These are phyloP conservation scores for Diplosoma virens DNA, from an alignment of 23 tunicate species.

Conservation along the genomic window DNA sequence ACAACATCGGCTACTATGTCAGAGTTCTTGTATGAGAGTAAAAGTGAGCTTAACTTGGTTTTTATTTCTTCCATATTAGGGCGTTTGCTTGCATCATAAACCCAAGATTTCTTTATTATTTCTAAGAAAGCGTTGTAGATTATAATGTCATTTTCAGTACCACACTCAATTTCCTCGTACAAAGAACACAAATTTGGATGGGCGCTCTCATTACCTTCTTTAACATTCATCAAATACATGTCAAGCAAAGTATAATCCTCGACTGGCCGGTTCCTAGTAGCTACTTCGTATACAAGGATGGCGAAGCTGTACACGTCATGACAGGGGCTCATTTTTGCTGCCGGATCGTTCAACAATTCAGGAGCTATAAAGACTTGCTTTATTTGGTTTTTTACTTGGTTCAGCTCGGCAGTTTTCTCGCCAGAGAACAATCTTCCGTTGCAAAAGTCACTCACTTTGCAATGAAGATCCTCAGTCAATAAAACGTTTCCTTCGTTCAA, in stretches of 20 bases:
- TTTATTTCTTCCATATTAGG: constrained; percentile 22
- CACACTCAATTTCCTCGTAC: neutral
- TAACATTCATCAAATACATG: neutral
- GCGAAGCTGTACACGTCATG: constrained; percentile 11
- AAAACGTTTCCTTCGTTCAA: constrained; percentile 19
- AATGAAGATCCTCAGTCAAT: neutral
- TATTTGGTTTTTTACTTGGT: neutral
- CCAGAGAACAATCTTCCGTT: neutral
- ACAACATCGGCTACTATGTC: no score
- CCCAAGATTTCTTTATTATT: constrained; percentile 13
- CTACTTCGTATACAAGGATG: neutral
- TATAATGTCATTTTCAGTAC: neutral
- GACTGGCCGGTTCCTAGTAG: neutral
- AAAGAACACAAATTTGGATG: neutral
- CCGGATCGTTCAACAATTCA: constrained; percentile 2
- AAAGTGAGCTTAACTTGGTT: no score
- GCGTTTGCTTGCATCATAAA: neutral
- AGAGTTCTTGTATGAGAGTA: no score
- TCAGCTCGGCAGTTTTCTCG: neutral
- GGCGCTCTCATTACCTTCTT: neutral
- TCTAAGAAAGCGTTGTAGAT: neutral
- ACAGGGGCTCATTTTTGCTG: neutral
- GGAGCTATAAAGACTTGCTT: constrained; percentile 13
- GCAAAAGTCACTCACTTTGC: constrained; percentile 23
- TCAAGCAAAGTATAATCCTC: neutral